phyloP scores from a whole-genome alignment of 2,888 invertebrate genomes.

The Netelia virgata region DNA sequence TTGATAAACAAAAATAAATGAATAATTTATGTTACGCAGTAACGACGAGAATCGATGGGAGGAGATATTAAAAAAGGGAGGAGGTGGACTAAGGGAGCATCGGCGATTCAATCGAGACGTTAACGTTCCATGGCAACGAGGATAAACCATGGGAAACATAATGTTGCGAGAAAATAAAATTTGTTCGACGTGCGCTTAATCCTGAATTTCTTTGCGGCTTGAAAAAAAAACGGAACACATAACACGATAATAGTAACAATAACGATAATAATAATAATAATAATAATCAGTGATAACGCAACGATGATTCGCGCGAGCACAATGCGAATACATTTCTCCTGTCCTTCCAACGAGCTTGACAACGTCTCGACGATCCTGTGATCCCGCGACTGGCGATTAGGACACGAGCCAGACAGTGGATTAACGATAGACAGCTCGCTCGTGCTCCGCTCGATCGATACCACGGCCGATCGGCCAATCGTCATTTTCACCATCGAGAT shows the following conservation, averaged over 20 bases:
- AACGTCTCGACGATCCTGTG: slow-evolving; percentile 16
- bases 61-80: background rate
- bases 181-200: slow-evolving; percentile 15
- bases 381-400: slow-evolving; percentile 27
- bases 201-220: background rate
- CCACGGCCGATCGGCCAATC: too few relatives aligned
- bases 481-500: too few relatives aligned
- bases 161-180: background rate
- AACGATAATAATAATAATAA: too few relatives aligned
- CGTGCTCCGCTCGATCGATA: background rate
- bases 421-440: background rate
- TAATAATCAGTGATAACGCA: background rate
- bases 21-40: background rate
- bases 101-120: background rate
- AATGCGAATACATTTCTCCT: background rate
- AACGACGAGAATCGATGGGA: background rate
- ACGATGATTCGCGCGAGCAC: background rate
- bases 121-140: background rate
- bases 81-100: background rate
- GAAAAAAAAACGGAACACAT: too few relatives aligned
- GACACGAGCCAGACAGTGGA: slow-evolving; percentile 18
- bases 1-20: background rate
- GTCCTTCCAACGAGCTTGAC: background rate
- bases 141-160: background rate
- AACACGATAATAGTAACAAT: too few relatives aligned